A percentile compares a stretch with the other conserved stretches of the same genome.
These are phyloP conservation scores for Tachypleus tridentatus DNA, from an alignment of 1,140 invertebrate species.

Conservation along the genomic window DNA sequence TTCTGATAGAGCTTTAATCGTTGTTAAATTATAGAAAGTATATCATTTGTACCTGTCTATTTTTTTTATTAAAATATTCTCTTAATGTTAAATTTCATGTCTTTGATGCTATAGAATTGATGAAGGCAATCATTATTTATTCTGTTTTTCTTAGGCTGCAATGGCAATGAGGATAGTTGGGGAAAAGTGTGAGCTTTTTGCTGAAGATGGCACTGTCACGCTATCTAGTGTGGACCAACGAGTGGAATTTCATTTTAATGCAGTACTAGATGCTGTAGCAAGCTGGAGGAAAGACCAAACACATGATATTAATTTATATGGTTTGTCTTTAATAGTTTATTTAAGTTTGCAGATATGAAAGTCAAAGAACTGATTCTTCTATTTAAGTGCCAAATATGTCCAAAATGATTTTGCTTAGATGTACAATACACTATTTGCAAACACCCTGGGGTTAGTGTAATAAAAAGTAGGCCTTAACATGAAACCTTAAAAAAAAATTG, in stretches of 20 bases:
- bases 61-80: no score
- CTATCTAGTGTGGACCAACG: slow-evolving; percentile 23
- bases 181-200: slow-evolving; percentile 30
- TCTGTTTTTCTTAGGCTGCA: slow-evolving; percentile 20
- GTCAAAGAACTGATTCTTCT: no score
- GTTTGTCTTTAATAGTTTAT: slow-evolving; percentile 19
- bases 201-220: slow-evolving; percentile 23
- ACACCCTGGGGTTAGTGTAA: no score
- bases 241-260: slow-evolving; percentile 35
- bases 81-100: no score
- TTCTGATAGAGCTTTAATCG: no score
- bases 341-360: slow-evolving; percentile 14
- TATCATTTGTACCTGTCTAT: no score
- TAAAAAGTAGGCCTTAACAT: no score
- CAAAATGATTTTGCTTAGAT: slow-evolving; percentile 32
- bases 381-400: no score
- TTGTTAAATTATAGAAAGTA: no score
- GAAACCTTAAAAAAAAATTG: no score
- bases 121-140: neutral
- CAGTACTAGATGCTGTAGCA: slow-evolving; percentile 31
- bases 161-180: slow-evolving; percentile 23
- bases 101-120: no score
- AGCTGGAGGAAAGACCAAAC: slow-evolving; percentile 27
- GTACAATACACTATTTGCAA: slow-evolving; percentile 33
- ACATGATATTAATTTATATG: slow-evolving; percentile 28